Base-by-base conservation (phyloP, 2,113 vertebrate genomes). In the Oenanthe oenanthe region DNA sequence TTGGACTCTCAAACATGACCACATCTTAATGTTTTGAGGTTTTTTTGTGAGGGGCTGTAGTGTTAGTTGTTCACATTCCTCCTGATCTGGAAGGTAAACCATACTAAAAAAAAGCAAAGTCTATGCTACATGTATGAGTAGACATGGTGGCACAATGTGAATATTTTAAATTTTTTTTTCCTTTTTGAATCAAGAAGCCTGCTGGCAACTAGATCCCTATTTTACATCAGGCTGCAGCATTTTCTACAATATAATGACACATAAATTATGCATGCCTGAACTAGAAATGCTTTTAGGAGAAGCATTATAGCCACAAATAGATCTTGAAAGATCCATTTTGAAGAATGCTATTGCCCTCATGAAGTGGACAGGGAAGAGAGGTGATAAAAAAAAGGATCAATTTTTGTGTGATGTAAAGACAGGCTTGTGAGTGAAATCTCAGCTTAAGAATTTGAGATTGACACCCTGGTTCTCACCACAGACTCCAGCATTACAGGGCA, bases 101-200 rank as follows among this genome's bases (percentile, higher is more conserved):
- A 73, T 38, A 40, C 7, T 62, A 38, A 80, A 73, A 18, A 71
- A 72, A 72, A 80, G 14, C 31, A 40, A 85, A 81, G 7, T 25
- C 13, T 38, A 1, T 36, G 9, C 48, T 79, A 34, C 16, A 32
- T 1, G 0, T 57, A 22, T 0, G 1, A 73, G 7, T 42, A 42
- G 68, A 32, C 45, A 61, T 7, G 26, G 60, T 62, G 24, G 43
- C 15, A 51, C 47, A 63, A 83, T 26, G 17, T 2, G 67, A 77
- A 51, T 62, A 66, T 15, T 60, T 70, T 20, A 71, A 42, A 7
- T 17, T 36, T 73, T 24, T 50, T 78, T 32, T 3, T 42, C 40
- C 2, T 68, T 53, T 88, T 51, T 7, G 9, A 79, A 40, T 67
- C 31, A 84, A 67, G 43, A 80, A 40, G 12, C 79, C 25, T 70